Evolutionary conservation across 1,140 invertebrate genomes (phyloP), one percentile per base, ranked within the genome.

Genomic region (Drosophila parvula): DNA sequence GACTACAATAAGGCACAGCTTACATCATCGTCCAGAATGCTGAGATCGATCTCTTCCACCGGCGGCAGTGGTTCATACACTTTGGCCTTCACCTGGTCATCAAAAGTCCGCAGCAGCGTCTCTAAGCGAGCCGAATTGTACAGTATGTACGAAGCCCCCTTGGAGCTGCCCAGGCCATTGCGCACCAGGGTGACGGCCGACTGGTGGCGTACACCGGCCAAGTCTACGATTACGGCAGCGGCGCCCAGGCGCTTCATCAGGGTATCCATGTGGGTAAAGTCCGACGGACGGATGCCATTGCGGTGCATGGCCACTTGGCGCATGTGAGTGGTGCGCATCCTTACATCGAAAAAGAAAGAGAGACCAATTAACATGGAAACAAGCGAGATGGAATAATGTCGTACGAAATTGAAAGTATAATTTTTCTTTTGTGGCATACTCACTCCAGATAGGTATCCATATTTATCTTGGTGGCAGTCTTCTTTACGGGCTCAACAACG

Each of bases 81-180:
- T 7, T 92, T 92, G 11, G 84, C 79, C 3, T 69, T 64, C 8
- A 94, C 93, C 79, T 93, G 93, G 3, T 93, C 82, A 43, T 94
- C 90, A 88, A 94, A 96, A 62, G 94, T 94, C 58, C 93, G 92
- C 43, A 95, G 91, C 61, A 96, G 93, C 3, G 94, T 93, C 68
- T 94, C 92, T 69, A 96, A 84, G 60, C 96, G 93, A 0, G 94
- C 95, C 84, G 93, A 94, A 79, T 96, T 96, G 81, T 96, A 96
- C n/a, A 96, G 92, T 40, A 96, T 93, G 91, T 96, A 96, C 38
- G 94, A 91, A n/a, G 94, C 94, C 51, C 94, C 93, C 81, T 92
- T 92, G 16, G 89, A 92, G 56, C 92, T 86, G 32, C 89, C 89
- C 43, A 79, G 16, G 30, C 92, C 92, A 67, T 86, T 91, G 59